Evolutionary conservation across 2,113 vertebrate genomes (phyloP).

Genomic region (Chaetura pelagica): DNA sequence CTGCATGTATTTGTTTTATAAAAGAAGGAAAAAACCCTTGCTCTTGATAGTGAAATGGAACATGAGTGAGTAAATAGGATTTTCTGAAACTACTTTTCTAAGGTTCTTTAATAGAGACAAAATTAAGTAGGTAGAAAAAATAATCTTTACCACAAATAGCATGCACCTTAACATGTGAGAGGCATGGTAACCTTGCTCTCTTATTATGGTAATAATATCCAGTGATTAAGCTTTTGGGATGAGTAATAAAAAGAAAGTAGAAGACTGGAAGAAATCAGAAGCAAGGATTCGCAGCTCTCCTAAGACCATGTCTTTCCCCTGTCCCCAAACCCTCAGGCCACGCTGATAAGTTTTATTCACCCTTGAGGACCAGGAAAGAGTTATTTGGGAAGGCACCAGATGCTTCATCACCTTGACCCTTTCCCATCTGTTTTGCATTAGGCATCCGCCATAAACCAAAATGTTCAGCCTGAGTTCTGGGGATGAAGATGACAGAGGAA

Average conservation of each 20-base stretch:
- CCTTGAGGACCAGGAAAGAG: not conserved
- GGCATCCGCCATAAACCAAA: not conserved
- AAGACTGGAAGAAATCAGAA: not conserved
- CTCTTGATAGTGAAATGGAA: not conserved
- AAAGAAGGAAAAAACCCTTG: not conserved
- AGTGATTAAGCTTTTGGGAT: not conserved
- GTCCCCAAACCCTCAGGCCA: rapidly evolving
- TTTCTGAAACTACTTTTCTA: not conserved
- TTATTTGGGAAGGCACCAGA: not conserved
- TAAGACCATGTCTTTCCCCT: not conserved
- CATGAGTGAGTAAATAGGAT: not conserved
- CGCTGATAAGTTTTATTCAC: not conserved
- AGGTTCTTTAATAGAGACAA: not conserved
- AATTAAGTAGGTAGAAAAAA: not conserved
- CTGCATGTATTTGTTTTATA: not conserved
- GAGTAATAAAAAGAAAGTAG: not conserved
- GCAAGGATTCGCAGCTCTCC: not conserved
- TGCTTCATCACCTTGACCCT: not conserved
- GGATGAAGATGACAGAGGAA: not conserved
- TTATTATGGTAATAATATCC: not conserved
- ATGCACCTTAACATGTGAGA: not conserved
- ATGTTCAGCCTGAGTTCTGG: not conserved
- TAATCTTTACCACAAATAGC: not conserved
- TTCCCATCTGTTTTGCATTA: not conserved
- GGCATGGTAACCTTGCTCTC: not conserved